Base-by-base conservation (phyloP, 2,888 invertebrate genomes). In the Lithodes maja region DNA sequence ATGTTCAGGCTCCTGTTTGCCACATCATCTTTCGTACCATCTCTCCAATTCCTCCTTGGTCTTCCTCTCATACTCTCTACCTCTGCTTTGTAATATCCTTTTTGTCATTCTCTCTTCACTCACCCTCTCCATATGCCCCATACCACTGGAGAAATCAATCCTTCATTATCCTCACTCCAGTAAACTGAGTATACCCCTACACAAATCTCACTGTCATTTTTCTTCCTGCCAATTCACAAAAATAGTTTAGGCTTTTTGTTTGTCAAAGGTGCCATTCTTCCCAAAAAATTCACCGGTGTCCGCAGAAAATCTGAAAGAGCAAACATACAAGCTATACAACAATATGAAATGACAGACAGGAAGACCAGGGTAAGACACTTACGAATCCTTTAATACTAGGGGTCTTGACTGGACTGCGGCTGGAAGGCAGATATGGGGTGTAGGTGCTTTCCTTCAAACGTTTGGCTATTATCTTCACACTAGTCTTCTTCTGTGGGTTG, bases 341-440 rank as follows among this genome's bases (percentile, higher is more conserved):
- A 33, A 33, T 33, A 33, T 33, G 33, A 33, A 33, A 33, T 33
- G 33, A 33, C 33, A 33, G 33, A 33, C 33, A 33, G 33, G 33
- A 33, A 33, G 33, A 33, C 33, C 33, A 33, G 33, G 33, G 33
- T 33, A 33, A 33, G 33, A 71, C n/a, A 71, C 17, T 71, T 71
- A n/a, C 71, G 17, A 71, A 5, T 71, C 71, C 61, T 7, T 5
- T 12, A 61, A 7, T 61, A 61, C 61, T 61, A 33, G 75, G 55
- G 15, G 54, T 2, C 77, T 89, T 89, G 15, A 89, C 52, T 50
- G 91, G 89, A 55, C 86, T 89, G 52, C 91, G 79, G 49, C 86
- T 86, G 50, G 86, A 74, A 1, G 91, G 89, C 3, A 89, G 78
- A 9, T 81, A 53, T n/a, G 91, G 91, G 15, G 85, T 84, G 50